Percentiles rank a stretch among this genome's conserved stretches.
Conservation (phyloP, 1,140 invertebrate species). For the Drosophila tani region DNA sequence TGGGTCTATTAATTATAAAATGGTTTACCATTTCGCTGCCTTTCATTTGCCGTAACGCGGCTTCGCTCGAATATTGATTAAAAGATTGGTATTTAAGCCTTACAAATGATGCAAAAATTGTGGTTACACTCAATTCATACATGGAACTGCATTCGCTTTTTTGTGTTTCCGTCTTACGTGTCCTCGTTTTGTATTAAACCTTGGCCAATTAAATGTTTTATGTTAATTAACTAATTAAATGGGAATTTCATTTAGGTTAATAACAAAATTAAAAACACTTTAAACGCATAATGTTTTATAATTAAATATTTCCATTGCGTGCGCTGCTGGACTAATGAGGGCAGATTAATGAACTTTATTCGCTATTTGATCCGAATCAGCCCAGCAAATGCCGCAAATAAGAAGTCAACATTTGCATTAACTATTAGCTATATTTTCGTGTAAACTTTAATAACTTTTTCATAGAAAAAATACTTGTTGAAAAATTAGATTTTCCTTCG, state of each 20-base stretch:
- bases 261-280: conserved; percentile 55
- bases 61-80: conserved; percentile 57
- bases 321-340: conserved; percentile 27
- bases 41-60: conserved; percentile 12
- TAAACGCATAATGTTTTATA: conserved; percentile 39
- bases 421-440: conserved; percentile 34
- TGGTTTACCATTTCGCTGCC: conserved; percentile 28
- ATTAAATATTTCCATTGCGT: conserved; percentile 24
- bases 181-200: conserved; percentile 19
- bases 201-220: conserved; percentile 72
- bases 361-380: not conserved
- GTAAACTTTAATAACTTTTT: conserved; percentile 65
- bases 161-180: conserved; percentile 14
- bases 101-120: conserved; percentile 56
- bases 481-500: conserved; percentile 45
- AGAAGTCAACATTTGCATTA: conserved; percentile 37
- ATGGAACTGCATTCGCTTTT: conserved; percentile 34
- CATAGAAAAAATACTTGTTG: conserved; percentile 74
- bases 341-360: conserved; percentile 36
- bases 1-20: conserved; percentile 66
- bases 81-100: conserved; percentile 47
- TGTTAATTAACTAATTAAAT: conserved; percentile 70
- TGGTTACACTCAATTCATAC: conserved; percentile 32
- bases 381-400: conserved; percentile 16
- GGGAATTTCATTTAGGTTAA: conserved; percentile 49